These are phyloP conservation scores for Venustoraphidia nigricollis DNA, from an alignment of 2,888 invertebrate species.

Conservation along the genomic window DNA sequence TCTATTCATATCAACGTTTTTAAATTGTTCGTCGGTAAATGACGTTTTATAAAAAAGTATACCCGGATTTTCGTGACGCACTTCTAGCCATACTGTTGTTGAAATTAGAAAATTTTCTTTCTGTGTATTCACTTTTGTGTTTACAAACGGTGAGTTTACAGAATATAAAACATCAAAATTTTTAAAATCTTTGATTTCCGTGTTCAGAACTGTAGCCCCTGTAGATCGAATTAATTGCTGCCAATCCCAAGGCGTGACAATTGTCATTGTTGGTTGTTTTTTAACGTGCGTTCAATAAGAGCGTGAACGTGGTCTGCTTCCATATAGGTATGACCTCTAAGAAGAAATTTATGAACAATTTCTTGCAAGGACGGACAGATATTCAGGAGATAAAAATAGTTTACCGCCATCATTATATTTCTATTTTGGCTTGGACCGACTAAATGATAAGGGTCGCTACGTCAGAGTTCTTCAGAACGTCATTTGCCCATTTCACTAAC, in stretches of 20 bases:
- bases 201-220: background rate
- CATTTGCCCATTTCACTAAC: too few relatives aligned
- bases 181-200: background rate
- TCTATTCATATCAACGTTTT: too few relatives aligned
- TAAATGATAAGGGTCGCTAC: too few relatives aligned
- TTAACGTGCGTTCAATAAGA: background rate
- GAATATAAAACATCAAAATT: too few relatives aligned
- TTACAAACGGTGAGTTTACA: too few relatives aligned
- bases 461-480: too few relatives aligned
- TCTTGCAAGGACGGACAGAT: background rate
- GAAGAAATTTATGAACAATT: background rate
- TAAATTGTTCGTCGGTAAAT: too few relatives aligned
- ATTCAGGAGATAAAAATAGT: background rate
- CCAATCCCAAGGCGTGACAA: background rate
- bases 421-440: too few relatives aligned
- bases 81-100: too few relatives aligned
- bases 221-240: background rate
- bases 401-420: background rate
- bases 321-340: background rate
- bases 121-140: too few relatives aligned
- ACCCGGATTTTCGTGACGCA: conserved; percentile 1
- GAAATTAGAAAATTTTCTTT: too few relatives aligned
- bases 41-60: conserved; percentile 8
- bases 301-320: background rate
- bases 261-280: conserved; percentile 3